phyloP scores from a whole-genome alignment of 2,888 invertebrate genomes.

The Oligia fasciuncula region DNA sequence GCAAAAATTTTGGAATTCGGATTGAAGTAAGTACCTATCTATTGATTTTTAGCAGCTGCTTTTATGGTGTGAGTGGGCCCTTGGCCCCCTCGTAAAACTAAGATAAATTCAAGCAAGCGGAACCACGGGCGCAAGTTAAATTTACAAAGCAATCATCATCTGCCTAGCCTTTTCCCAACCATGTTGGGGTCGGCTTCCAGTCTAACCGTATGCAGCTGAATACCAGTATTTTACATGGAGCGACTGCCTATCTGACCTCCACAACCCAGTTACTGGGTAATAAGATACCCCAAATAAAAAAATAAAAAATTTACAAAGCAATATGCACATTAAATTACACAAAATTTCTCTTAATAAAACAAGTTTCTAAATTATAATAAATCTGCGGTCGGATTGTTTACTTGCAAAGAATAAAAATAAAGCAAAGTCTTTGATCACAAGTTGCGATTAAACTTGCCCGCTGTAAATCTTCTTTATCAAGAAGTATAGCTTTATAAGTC shows the following conservation, averaged over 20 bases:
- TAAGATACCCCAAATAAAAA: no score
- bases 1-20: not conserved
- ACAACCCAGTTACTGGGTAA: no score
- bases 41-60: not conserved
- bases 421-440: conserved; percentile 40
- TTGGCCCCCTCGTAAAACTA: not conserved
- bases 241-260: no score
- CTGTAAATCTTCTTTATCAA: conserved; percentile 55
- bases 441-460: conserved; percentile 39
- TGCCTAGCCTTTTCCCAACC: no score
- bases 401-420: conserved; percentile 51
- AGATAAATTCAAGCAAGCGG: not conserved
- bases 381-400: conserved; percentile 44
- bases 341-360: conserved; percentile 39
- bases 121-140: conserved; percentile 10
- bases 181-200: no score
- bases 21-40: not conserved
- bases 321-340: conserved; percentile 33
- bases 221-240: no score
- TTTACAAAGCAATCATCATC: conserved; percentile 25
- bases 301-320: conserved; percentile 25
- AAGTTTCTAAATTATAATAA: conserved; percentile 56
- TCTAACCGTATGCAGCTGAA: no score
- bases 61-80: not conserved
- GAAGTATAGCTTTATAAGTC: conserved; percentile 61